Evolutionary conservation across 2,113 vertebrate species (phyloP).

Genomic region (Mellivora capensis): DNA sequence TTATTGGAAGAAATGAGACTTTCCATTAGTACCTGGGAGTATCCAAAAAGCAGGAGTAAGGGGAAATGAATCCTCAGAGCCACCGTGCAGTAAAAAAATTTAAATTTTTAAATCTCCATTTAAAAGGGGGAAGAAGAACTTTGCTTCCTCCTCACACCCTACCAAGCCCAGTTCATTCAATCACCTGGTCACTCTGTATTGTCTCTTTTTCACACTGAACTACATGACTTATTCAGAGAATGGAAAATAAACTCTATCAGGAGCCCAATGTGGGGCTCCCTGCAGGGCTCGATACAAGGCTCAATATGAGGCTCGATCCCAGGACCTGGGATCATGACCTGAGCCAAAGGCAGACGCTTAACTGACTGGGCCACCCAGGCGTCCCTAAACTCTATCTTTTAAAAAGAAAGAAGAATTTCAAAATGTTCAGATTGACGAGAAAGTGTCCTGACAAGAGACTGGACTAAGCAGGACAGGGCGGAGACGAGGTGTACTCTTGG

Average conservation of each 20-base stretch:
- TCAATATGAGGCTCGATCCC: neutral
- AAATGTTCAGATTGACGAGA: neutral
- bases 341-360: neutral
- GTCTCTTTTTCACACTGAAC: neutral
- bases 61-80: neutral
- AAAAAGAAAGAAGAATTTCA: conserved; percentile 1
- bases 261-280: too few relatives aligned
- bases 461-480: neutral
- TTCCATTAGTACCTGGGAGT: neutral
- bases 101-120: too few relatives aligned
- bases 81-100: neutral
- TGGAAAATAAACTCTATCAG: neutral
- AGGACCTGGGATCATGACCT: neutral
- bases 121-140: too few relatives aligned
- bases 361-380: neutral
- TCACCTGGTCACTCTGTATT: neutral
- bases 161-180: neutral
- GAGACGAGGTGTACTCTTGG: neutral
- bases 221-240: neutral
- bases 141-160: neutral
- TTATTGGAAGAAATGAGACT: neutral
- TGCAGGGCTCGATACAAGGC: too few relatives aligned
- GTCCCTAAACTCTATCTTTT: neutral
- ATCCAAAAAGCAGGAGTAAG: neutral
- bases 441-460: neutral